Conservation (phyloP, 2,113 vertebrate genomes). For the Uria aalge region DNA sequence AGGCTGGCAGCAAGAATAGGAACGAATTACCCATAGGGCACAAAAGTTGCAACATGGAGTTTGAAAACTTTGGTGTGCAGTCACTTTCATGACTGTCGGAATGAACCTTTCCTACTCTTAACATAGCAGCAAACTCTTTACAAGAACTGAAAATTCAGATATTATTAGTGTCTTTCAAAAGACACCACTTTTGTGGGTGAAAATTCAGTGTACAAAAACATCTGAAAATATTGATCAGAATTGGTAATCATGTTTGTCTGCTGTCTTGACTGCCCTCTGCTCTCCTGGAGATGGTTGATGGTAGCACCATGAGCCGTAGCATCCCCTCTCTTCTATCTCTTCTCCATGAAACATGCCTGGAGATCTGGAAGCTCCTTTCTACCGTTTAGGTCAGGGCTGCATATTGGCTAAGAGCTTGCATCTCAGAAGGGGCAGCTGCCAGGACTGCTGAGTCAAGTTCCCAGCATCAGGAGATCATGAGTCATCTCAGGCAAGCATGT, state of each 20-base stretch:
- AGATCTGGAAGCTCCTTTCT: not conserved
- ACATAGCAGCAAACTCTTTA: not conserved
- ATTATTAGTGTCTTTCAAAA: not conserved
- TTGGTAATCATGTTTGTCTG: not conserved
- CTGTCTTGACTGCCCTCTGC: not conserved
- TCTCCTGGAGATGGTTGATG: not conserved
- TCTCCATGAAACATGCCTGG: not conserved
- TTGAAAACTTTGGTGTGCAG: not conserved
- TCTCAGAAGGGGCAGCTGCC: not conserved
- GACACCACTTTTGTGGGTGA: not conserved
- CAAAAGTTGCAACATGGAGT: not conserved
- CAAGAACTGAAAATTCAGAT: not conserved
- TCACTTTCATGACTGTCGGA: not conserved
- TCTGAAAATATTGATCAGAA: not conserved
- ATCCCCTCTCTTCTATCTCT: not conserved
- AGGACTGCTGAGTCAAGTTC: not conserved
- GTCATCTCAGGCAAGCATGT: not conserved
- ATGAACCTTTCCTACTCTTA: not conserved
- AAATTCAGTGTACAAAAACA: not conserved
- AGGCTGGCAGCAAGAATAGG: not conserved
- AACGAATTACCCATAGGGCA: not conserved
- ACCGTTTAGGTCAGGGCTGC: not conserved
- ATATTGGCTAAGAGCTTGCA: not conserved
- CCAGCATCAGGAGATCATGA: not conserved
- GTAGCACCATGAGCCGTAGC: accelerated